phyloP scores from a whole-genome alignment of 2,797 vertebrate genomes.

The Sebastes matsubarae region DNA sequence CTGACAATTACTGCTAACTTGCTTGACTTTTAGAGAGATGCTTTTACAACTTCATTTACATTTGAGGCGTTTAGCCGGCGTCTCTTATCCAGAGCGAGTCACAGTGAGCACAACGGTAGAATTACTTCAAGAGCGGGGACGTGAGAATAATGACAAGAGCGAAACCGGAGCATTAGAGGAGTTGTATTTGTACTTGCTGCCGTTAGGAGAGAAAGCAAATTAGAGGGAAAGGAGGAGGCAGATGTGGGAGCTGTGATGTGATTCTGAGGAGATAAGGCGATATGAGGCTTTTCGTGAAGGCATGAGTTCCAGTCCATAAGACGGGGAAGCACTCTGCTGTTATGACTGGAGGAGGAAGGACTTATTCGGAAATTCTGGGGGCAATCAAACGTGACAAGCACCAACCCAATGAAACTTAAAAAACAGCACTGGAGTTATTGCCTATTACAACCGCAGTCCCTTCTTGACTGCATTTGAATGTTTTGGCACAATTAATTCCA shows the following conservation, averaged over 20 bases:
- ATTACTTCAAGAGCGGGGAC: conserved; percentile 48
- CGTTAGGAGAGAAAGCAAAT: conserved; percentile 42
- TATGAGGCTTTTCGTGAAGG: conserved; percentile 35
- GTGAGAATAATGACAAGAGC: conserved; percentile 55
- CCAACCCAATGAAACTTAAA: conserved; percentile 22
- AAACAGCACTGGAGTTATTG: conserved; percentile 20
- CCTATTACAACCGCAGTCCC: conserved; percentile 34
- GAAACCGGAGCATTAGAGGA: neutral
- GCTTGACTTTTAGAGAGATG: conserved; percentile 43
- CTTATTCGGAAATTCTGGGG: conserved; percentile 14
- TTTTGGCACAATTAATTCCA: conserved; percentile 53
- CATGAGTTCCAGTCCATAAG: conserved; percentile 33
- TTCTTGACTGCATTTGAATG: conserved; percentile 30
- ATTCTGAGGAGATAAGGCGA: conserved; percentile 39
- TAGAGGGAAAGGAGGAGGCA: conserved; percentile 22
- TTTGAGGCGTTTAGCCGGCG: conserved; percentile 37
- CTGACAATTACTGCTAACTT: conserved; percentile 30
- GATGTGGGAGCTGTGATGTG: conserved; percentile 41
- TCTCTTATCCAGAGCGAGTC: conserved; percentile 42
- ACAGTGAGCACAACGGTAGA: conserved; percentile 40
- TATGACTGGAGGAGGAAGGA: conserved; percentile 21
- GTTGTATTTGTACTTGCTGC: conserved; percentile 28
- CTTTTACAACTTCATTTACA: conserved; percentile 52
- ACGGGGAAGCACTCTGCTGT: conserved; percentile 23
- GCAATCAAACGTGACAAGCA: conserved; percentile 41